Evolutionary conservation across 2,113 vertebrate genomes (phyloP).

Genomic region (Nothoprocta perdicaria): DNA sequence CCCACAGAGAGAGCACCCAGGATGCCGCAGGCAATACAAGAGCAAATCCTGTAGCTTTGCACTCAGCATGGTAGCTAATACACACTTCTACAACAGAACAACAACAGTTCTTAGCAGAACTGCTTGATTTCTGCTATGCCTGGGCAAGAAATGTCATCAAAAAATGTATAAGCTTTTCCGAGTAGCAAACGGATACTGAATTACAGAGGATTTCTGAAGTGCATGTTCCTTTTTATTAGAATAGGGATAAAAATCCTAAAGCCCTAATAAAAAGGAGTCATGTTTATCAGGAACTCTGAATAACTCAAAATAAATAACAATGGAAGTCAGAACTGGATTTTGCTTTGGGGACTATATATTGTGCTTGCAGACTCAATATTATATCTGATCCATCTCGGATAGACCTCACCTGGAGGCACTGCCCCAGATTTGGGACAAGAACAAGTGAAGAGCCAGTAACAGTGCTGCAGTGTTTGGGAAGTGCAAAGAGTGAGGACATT

Average conservation of each 20-base stretch:
- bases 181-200: slow-evolving; percentile 16
- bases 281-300: slow-evolving; percentile 5
- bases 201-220: slow-evolving; percentile 42
- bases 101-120: slow-evolving; percentile 40
- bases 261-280: not conserved
- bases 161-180: not conserved
- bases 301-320: slow-evolving; percentile 13
- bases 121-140: slow-evolving; percentile 41
- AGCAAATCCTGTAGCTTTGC: slow-evolving; percentile 51
- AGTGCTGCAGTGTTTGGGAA: not conserved
- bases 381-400: not conserved
- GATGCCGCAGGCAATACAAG: slow-evolving; percentile 59
- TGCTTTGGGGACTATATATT: not conserved
- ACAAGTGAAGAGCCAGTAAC: not conserved
- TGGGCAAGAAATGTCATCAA: not conserved
- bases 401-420: not conserved
- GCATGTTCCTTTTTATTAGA: slow-evolving; percentile 35
- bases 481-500: not conserved
- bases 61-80: slow-evolving; percentile 46
- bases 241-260: not conserved
- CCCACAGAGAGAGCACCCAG: not conserved
- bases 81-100: slow-evolving; percentile 21
- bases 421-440: not conserved
- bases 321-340: not conserved
- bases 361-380: not conserved